Conservation (phyloP, 2,113 vertebrate species). For the Tragelaphus scriptus region DNA sequence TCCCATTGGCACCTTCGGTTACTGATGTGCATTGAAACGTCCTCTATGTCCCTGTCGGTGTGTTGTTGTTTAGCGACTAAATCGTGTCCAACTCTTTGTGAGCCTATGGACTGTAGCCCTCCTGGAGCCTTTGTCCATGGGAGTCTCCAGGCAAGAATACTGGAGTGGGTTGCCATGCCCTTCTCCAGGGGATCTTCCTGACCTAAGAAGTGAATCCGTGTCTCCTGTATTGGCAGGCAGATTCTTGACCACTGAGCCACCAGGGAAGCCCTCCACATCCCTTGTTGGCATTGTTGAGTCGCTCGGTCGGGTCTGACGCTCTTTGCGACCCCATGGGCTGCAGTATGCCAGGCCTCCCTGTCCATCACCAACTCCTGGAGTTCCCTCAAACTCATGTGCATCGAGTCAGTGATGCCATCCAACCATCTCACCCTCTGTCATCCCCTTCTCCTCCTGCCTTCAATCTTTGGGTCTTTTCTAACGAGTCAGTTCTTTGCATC, state of each 20-base stretch:
- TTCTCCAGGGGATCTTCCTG: background rate
- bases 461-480: background rate
- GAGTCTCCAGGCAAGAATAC: background rate
- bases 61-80: background rate
- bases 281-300: background rate
- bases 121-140: background rate
- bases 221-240: background rate
- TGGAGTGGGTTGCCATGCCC: background rate
- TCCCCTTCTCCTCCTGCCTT: background rate
- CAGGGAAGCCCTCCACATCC: background rate
- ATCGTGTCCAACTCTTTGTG: background rate
- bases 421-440: background rate
- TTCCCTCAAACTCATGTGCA: background rate
- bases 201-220: rapidly evolving
- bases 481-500: background rate
- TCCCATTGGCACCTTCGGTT: background rate
- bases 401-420: background rate
- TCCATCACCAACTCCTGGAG: background rate
- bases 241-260: background rate
- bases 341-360: background rate
- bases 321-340: rapidly evolving
- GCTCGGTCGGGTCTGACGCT: rapidly evolving
- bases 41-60: background rate
- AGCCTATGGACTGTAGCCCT: background rate
- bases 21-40: background rate